Percentiles rank a stretch among this genome's conserved stretches.
Conservation (phyloP, 2,113 vertebrate genomes). For the Onychostruthus taczanowskii region DNA sequence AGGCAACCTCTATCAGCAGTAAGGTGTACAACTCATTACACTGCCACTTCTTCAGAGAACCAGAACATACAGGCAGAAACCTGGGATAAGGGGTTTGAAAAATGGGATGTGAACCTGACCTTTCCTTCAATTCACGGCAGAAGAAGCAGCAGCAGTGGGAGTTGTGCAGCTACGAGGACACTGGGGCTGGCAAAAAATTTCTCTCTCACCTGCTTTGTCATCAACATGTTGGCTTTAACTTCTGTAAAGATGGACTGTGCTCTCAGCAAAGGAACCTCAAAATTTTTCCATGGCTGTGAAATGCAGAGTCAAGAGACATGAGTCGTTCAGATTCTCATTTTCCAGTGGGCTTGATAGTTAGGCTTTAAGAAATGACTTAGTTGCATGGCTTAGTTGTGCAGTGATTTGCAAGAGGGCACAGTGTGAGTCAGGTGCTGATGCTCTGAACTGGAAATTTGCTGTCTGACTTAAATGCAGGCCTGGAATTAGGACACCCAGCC, state of each 20-base stretch:
- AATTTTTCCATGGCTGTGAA: background rate
- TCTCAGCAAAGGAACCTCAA: background rate
- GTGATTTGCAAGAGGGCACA: background rate
- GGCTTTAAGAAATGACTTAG: background rate
- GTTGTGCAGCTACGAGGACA: background rate
- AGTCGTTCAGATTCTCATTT: background rate
- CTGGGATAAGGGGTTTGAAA: background rate
- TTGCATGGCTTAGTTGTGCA: background rate
- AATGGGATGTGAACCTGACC: fast-evolving
- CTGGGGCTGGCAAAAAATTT: background rate
- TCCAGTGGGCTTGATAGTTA: background rate
- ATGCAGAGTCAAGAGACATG: background rate
- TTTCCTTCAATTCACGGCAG: background rate
- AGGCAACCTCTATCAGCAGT: background rate
- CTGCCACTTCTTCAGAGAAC: background rate
- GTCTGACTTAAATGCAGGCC: background rate
- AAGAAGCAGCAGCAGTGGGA: background rate
- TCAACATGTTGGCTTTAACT: background rate
- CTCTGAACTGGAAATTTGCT: background rate
- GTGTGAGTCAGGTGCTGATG: background rate
- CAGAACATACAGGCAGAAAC: background rate
- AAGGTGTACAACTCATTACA: fast-evolving
- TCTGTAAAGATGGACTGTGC: background rate
- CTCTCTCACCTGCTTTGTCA: background rate
- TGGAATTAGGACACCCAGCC: background rate